Percentiles rank a stretch among this genome's conserved stretches.
phyloP scores from a whole-genome alignment of 2,888 invertebrate genomes.

The Latheticus oryzae region DNA sequence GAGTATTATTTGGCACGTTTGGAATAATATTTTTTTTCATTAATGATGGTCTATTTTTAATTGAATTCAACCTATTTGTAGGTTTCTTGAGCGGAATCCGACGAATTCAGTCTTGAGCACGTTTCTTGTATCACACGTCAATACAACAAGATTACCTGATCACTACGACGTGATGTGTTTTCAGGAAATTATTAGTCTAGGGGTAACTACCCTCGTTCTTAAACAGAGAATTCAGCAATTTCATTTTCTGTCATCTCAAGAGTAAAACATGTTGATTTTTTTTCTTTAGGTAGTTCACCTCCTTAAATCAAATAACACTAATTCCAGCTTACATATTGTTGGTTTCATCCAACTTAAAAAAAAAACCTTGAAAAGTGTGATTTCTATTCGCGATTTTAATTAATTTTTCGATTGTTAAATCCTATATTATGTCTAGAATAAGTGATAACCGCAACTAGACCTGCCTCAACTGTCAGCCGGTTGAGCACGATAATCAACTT shows the following conservation, averaged over 20 bases:
- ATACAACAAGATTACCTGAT: slow-evolving; percentile 26
- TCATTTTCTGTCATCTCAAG: slow-evolving; percentile 26
- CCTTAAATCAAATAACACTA: slow-evolving; percentile 21
- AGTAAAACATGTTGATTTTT: slow-evolving; percentile 20
- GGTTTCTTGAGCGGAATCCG: slow-evolving; percentile 14
- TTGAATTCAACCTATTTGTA: slow-evolving; percentile 7
- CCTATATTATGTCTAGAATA: slow-evolving; percentile 4
- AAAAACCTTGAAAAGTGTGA: slow-evolving; percentile 42
- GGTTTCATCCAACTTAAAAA: slow-evolving; percentile 26
- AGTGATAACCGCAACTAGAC: slow-evolving; percentile 42
- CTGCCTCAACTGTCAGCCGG: slow-evolving; percentile 44
- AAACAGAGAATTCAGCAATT: slow-evolving; percentile 16
- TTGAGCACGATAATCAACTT: slow-evolving; percentile 45
- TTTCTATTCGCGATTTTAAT: slow-evolving; percentile 27
- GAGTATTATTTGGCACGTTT: slow-evolving; percentile 33
- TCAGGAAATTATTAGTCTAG: slow-evolving; percentile 32
- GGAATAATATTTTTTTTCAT: no score
- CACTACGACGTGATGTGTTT: slow-evolving; percentile 10
- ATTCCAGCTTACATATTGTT: slow-evolving; percentile 20
- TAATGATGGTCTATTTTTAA: slow-evolving; percentile 28
- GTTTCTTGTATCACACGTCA: slow-evolving; percentile 28
- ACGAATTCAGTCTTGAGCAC: slow-evolving; percentile 21
- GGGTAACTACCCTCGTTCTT: slow-evolving; percentile 24
- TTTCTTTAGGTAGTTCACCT: slow-evolving; percentile 16
- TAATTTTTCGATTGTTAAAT: slow-evolving; percentile 3